phyloP scores from a whole-genome alignment of 1,140 invertebrate genomes.

The Aphelenchoides besseyi region DNA sequence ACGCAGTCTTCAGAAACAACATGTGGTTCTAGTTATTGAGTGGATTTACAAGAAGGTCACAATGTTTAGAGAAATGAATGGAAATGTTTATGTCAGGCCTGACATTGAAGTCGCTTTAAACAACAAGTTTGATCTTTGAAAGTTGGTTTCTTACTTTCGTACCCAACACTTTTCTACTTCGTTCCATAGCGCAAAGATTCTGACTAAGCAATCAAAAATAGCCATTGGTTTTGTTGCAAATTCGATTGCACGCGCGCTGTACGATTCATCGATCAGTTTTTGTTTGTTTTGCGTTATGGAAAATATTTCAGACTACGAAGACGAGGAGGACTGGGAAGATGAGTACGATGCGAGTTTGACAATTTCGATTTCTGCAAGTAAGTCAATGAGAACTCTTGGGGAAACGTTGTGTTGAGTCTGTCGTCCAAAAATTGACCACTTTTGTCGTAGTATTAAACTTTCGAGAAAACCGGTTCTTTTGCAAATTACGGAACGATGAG shows the following conservation, averaged over 20 bases:
- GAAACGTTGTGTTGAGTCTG: not conserved
- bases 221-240: not conserved
- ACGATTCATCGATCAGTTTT: not conserved
- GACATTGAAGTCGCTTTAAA: too few species aligned
- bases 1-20: not conserved
- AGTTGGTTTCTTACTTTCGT: too few species aligned
- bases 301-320: constrained; percentile 16
- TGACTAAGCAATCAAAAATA: too few species aligned
- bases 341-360: constrained; percentile 1
- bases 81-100: too few species aligned
- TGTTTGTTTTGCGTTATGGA: not conserved
- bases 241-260: not conserved
- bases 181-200: too few species aligned
- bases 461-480: not conserved
- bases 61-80: too few species aligned
- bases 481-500: not conserved
- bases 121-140: too few species aligned
- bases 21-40: not conserved
- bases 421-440: not conserved
- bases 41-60: not conserved
- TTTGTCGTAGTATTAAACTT: not conserved
- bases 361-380: constrained; percentile 11
- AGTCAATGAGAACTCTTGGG: not conserved
- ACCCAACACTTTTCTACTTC: too few species aligned
- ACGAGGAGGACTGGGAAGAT: constrained; percentile 20